These are phyloP conservation scores for Wasmannia auropunctata DNA, from an alignment of 1,140 invertebrate genomes.

Conservation along the genomic window DNA sequence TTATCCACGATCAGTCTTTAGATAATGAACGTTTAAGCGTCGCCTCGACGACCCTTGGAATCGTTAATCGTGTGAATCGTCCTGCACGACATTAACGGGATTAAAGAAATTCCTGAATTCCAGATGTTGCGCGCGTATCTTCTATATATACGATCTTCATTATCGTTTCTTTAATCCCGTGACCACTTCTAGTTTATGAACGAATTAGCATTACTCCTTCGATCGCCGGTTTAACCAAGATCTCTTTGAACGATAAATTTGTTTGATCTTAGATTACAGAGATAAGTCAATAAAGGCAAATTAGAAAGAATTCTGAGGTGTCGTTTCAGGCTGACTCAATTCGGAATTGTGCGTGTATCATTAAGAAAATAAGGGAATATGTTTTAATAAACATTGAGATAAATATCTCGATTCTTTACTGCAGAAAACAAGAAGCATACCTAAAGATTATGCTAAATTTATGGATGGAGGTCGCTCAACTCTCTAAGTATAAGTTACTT, in stretches of 20 bases:
- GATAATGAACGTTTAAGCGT: neutral
- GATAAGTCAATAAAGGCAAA: neutral
- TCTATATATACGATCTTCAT: neutral
- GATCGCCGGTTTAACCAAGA: neutral
- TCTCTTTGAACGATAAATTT: neutral
- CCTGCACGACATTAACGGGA: neutral
- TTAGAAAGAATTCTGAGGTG: neutral
- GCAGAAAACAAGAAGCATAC: neutral
- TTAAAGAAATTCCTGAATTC: conserved; percentile 12
- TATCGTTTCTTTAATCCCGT: neutral
- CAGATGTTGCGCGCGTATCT: neutral
- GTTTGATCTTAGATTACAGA: neutral
- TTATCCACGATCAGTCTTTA: neutral
- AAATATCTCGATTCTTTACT: neutral
- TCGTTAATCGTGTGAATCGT: conserved; percentile 7
- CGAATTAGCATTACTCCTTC: neutral
- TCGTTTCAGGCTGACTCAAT: neutral
- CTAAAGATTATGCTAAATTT: neutral
- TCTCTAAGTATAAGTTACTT: neutral
- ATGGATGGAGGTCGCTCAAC: neutral
- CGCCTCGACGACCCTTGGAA: neutral
- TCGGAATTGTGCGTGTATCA: neutral
- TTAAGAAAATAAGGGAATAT: neutral
- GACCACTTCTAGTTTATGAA: neutral
- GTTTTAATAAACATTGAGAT: neutral